These are phyloP conservation scores for Rhodeus uyekii DNA, from an alignment of 2,797 vertebrate genomes.

Conservation along the genomic window DNA sequence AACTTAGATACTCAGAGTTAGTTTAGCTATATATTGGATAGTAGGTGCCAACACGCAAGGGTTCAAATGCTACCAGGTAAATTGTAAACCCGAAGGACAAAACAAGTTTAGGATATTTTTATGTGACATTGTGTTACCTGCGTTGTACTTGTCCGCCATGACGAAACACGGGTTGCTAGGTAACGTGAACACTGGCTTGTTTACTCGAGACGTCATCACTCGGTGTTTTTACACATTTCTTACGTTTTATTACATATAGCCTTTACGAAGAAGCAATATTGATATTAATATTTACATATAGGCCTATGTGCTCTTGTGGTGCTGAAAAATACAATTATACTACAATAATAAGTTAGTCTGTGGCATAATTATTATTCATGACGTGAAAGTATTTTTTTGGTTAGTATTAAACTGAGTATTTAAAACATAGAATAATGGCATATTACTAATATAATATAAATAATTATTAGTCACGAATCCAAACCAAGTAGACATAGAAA, in stretches of 20 bases:
- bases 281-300: not conserved
- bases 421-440: too few relatives aligned
- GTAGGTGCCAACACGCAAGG: too few relatives aligned
- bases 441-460: too few relatives aligned
- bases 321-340: not conserved
- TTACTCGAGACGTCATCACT: not conserved
- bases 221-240: not conserved
- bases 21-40: not conserved
- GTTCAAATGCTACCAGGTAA: not conserved
- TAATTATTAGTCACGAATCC: too few relatives aligned
- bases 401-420: too few relatives aligned
- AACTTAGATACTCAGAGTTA: not conserved
- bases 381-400: too few relatives aligned
- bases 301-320: not conserved
- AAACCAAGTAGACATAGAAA: too few relatives aligned
- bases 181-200: not conserved
- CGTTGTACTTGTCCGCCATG: conserved; percentile 37
- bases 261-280: not conserved
- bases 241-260: not conserved
- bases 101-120: not conserved
- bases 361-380: too few relatives aligned
- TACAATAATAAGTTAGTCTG: too few relatives aligned
- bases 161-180: conserved; percentile 22
- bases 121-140: not conserved
- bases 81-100: not conserved